phyloP scores from a whole-genome alignment of 2,888 invertebrate genomes.

The Phaonia tiefii region DNA sequence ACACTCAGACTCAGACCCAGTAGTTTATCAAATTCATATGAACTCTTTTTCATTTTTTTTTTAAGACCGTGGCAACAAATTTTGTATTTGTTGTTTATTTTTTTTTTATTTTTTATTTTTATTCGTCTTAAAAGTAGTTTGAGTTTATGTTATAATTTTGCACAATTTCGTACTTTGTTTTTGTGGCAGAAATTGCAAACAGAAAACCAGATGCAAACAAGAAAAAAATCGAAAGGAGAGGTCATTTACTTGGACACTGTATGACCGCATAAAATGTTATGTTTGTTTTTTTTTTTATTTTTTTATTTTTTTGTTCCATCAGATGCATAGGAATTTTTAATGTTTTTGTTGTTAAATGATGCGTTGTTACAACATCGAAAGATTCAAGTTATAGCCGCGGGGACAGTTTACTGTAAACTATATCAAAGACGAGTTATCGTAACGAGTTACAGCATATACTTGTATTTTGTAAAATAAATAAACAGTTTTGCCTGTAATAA shows the following conservation, averaged over 20 bases:
- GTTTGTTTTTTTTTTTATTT: too few relatives aligned
- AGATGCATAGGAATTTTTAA: neutral
- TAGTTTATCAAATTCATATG: neutral
- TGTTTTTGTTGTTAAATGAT: too few relatives aligned
- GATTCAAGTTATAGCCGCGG: too few relatives aligned
- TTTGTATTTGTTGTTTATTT: conserved; percentile 1
- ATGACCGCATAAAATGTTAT: neutral
- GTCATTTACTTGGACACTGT: conserved; percentile 47
- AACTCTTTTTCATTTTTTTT: conserved; percentile 15
- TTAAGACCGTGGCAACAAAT: conserved; percentile 4
- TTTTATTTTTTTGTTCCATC: too few relatives aligned
- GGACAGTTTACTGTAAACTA: too few relatives aligned
- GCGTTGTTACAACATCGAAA: too few relatives aligned
- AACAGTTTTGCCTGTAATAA: too few relatives aligned
- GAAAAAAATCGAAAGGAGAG: conserved; percentile 44
- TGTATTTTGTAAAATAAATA: too few relatives aligned
- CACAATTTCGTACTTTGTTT: conserved; percentile 19
- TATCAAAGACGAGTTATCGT: too few relatives aligned
- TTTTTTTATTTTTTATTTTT: neutral
- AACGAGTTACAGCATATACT: too few relatives aligned
- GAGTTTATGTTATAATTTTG: conserved; percentile 39
- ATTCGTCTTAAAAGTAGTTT: neutral
- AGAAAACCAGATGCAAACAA: neutral
- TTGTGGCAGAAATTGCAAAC: neutral
- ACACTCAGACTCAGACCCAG: neutral